Base-by-base conservation (phyloP, 2,113 vertebrate genomes). In the Myotis lucifugus region DNA sequence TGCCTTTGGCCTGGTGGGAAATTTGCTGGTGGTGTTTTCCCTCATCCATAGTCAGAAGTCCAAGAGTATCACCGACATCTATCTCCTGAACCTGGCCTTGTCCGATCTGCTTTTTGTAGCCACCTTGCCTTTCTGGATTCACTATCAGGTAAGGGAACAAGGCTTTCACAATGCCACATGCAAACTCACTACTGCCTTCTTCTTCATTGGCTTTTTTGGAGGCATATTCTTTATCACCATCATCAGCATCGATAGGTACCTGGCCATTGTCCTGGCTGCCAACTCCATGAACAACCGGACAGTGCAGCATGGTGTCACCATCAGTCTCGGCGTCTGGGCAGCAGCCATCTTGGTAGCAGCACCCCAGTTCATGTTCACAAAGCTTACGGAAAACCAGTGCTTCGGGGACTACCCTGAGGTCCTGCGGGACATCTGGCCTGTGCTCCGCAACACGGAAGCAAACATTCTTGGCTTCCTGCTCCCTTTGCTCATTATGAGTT, bases 211-310 rank as follows among this genome's bases (percentile, higher is more conserved):
- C 69, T 99, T 99, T 90, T 99, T 99, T 46, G 97, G 98, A 3
- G 99, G 99, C 7, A 99, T 99, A 94, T 99, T 99, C 96, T 99
- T 99, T 85, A 98, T 99, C 84, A 98, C 98, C 2, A 64, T 99
- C 77, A 99, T 99, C 98, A 99, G 99, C 94, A 74, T 99, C 0
- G 99, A 99, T 90, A 98, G 99, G 8, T 99, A 99, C 89, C 90
- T 99, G 97, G 99, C 99, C 19, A 99, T 99, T 2, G 99, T 99
- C 18, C 97, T 98, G 32, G 99, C 99, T 0, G 97, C 99, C 9
- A 98, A 98, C 21, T 98, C 99, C 8, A 83, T 99, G 85, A 98
- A 95, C 92, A 98, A 97, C 72, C 98, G 99, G 72, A 99, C 98
- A 0, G 88, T 95, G 21, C 98, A 95, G 12, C 98, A 98, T 0